phyloP scores from a whole-genome alignment of 2,888 invertebrate genomes.

The Watsonalla binaria region DNA sequence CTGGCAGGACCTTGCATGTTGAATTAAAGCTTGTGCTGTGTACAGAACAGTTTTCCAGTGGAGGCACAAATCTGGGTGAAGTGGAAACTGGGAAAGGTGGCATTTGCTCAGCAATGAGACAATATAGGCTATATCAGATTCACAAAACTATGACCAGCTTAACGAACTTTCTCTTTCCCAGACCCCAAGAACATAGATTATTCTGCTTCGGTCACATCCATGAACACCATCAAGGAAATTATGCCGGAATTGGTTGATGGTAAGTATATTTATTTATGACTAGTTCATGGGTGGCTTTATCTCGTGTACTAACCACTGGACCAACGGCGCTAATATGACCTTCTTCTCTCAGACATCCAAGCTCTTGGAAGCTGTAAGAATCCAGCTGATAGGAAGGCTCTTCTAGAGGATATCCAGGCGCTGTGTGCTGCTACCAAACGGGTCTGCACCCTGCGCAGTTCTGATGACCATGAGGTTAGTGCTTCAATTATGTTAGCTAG shows the following conservation, averaged over 20 bases:
- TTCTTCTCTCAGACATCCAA: conserved; percentile 79
- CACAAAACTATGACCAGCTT: not conserved
- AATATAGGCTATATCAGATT: too few relatives aligned
- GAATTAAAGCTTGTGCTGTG: too few relatives aligned
- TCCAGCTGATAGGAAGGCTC: conserved; percentile 84
- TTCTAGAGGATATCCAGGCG: conserved; percentile 90
- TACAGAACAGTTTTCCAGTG: too few relatives aligned
- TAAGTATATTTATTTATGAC: conserved; percentile 16
- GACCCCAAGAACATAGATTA: conserved; percentile 88
- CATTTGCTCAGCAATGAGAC: too few relatives aligned
- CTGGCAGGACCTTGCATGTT: too few relatives aligned
- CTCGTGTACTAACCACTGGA: too few relatives aligned
- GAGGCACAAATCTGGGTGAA: too few relatives aligned
- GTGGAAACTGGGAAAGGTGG: too few relatives aligned
- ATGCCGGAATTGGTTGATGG: conserved; percentile 95
- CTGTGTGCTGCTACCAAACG: conserved; percentile 93
- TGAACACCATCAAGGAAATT: conserved; percentile 95
- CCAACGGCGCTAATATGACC: too few relatives aligned
- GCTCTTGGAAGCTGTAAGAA: conserved; percentile 93
- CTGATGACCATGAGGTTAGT: conserved; percentile 87
- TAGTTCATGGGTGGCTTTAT: too few relatives aligned
- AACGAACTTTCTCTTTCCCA: conserved; percentile 20
- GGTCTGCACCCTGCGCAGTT: conserved; percentile 92
- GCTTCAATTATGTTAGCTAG: not conserved
- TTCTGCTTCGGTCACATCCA: conserved; percentile 94